Evolutionary conservation across 2,888 invertebrate species (phyloP).

Genomic region (Dasysyrphus albostriatus): DNA sequence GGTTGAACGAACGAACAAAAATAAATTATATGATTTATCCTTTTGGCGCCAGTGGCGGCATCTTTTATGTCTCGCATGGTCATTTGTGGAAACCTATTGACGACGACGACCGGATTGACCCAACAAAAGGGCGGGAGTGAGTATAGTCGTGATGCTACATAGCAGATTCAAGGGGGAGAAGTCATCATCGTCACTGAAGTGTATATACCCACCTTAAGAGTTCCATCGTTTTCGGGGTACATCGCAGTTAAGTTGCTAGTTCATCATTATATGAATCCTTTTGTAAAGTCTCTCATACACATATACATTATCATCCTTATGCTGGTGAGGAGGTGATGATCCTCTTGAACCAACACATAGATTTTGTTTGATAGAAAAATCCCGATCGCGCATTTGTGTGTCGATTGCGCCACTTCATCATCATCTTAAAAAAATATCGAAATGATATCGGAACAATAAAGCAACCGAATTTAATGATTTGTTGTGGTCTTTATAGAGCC

Average conservation of each 20-base stretch:
- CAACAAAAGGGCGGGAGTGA: constrained; percentile 50
- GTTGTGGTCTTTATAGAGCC: constrained; percentile 65
- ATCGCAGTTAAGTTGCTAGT: constrained; percentile 26
- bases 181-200: constrained; percentile 51
- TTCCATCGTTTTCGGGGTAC: not conserved
- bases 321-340: not conserved
- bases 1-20: constrained; percentile 71
- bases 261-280: constrained; percentile 35
- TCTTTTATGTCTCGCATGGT: constrained; percentile 71
- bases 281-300: constrained; percentile 6
- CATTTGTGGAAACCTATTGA: constrained; percentile 68
- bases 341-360: constrained; percentile 32
- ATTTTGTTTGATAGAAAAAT: constrained; percentile 44
- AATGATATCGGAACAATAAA: constrained; percentile 74
- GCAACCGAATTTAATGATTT: constrained; percentile 73
- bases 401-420: constrained; percentile 60
- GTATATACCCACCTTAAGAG: constrained; percentile 12
- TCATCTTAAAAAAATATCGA: constrained; percentile 38
- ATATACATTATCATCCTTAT: constrained; percentile 11
- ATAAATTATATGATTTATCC: constrained; percentile 75
- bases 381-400: constrained; percentile 25
- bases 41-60: constrained; percentile 75
- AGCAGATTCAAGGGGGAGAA: constrained; percentile 43
- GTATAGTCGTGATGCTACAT: not conserved
- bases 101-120: constrained; percentile 36